phyloP scores from a whole-genome alignment of 2,888 invertebrate species.

The Epiblema foenella region DNA sequence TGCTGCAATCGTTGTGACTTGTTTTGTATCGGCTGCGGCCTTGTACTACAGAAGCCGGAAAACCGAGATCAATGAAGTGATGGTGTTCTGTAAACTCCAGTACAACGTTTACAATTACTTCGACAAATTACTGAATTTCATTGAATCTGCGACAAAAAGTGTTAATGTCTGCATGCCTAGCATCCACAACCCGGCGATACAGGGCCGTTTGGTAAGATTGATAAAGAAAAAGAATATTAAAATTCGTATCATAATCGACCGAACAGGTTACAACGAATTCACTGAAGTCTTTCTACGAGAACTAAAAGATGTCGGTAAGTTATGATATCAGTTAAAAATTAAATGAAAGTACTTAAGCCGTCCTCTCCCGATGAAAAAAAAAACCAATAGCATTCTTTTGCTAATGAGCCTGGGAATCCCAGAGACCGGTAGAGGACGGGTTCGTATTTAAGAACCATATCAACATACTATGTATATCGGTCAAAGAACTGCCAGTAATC shows the following conservation, averaged over 20 bases:
- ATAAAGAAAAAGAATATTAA: slow-evolving; percentile 70
- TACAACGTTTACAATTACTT: slow-evolving; percentile 77
- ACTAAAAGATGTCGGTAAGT: slow-evolving; percentile 73
- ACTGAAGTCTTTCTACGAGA: slow-evolving; percentile 74
- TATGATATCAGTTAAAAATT: no score
- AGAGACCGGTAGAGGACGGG: no score
- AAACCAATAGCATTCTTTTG: no score
- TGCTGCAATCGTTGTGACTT: slow-evolving; percentile 73
- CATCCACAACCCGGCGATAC: slow-evolving; percentile 79
- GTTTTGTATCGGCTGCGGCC: slow-evolving; percentile 75
- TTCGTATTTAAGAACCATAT: no score
- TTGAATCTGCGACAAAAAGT: slow-evolving; percentile 71
- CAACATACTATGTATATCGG: no score
- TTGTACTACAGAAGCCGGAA: slow-evolving; percentile 73
- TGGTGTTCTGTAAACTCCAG: slow-evolving; percentile 81
- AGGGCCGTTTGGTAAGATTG: slow-evolving; percentile 70
- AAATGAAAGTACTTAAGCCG: no score
- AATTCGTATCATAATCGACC: slow-evolving; percentile 74
- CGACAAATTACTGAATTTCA: slow-evolving; percentile 75
- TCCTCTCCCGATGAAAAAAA: no score
- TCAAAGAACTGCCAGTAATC: no score
- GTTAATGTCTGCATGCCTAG: slow-evolving; percentile 79
- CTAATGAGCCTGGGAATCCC: no score
- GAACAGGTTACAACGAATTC: slow-evolving; percentile 70
- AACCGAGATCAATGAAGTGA: slow-evolving; percentile 75